Evolutionary conservation across 1,140 invertebrate genomes (phyloP).

Genomic region (Delia radicum): DNA sequence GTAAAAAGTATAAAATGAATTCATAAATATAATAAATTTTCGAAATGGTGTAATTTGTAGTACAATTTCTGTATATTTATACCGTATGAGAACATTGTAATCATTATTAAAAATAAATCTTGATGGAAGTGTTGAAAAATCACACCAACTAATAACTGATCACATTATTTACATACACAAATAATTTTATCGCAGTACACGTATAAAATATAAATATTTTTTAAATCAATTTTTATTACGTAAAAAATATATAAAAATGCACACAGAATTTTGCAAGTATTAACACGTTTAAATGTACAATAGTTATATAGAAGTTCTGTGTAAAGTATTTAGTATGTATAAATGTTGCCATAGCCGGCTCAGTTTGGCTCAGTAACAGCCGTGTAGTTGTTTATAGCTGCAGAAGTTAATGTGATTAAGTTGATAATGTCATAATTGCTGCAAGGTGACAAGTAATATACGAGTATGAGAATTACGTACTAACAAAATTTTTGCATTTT

Average conservation of each 20-base stretch:
- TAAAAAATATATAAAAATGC: not conserved
- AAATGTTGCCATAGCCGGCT: not conserved
- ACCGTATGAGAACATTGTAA: too few relatives aligned
- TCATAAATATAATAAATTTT: too few relatives aligned
- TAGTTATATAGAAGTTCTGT: not conserved
- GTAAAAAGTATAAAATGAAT: too few relatives aligned
- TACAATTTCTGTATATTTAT: not conserved
- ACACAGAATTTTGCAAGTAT: not conserved
- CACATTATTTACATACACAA: not conserved
- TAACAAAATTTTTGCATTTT: too few relatives aligned
- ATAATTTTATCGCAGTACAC: not conserved
- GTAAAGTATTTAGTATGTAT: not conserved
- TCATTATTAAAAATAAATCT: not conserved
- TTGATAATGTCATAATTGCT: conserved; percentile 1
- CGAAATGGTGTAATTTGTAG: not conserved
- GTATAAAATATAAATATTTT: not conserved
- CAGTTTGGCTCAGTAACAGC: too few relatives aligned
- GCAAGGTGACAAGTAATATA: conserved; percentile 4
- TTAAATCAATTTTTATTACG: not conserved
- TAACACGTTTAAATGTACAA: too few relatives aligned
- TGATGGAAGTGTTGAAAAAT: not conserved
- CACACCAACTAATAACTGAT: not conserved
- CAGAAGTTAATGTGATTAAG: not conserved
- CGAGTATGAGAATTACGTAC: not conserved
- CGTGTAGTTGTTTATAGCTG: too few relatives aligned